phyloP scores from a whole-genome alignment of 2,888 invertebrate species.

The Oscheius sp. region DNA sequence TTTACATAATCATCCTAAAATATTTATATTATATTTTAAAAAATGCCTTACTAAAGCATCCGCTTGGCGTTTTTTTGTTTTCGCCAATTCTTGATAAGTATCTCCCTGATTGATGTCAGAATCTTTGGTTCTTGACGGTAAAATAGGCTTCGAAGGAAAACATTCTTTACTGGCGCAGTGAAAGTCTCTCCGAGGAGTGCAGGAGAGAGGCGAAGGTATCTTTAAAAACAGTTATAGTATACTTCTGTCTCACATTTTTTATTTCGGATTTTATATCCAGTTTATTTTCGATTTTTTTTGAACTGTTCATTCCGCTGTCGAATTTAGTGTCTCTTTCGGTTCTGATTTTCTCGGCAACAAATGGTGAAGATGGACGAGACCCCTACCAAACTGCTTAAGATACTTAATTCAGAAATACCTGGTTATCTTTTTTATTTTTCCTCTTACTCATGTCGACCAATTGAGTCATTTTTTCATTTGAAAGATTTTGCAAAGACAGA shows the following conservation, averaged over 20 bases:
- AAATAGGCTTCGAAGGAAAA: conserved; percentile 23
- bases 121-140: neutral
- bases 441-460: conserved; percentile 21
- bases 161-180: conserved; percentile 38
- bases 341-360: neutral
- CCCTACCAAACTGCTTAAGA: neutral
- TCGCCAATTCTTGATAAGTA: conserved; percentile 33
- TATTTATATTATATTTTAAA: neutral
- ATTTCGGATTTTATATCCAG: conserved; percentile 6
- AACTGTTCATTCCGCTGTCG: neutral
- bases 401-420: neutral
- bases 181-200: conserved; percentile 11
- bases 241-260: neutral
- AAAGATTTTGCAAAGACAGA: conserved; percentile 2
- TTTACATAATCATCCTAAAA: conserved; percentile 29
- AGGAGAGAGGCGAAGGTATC: conserved; percentile 25
- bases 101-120: conserved; percentile 10
- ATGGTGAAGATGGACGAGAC: conserved; percentile 7
- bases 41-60: conserved; percentile 17
- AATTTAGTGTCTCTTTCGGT: neutral
- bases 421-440: conserved; percentile 9
- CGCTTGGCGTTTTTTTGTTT: conserved; percentile 23
- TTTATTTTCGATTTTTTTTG: neutral
- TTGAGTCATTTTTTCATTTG: conserved; percentile 14
- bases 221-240: neutral